Percentiles rank a stretch among this genome's conserved stretches.
Evolutionary conservation across 2,113 vertebrate genomes (phyloP).

Genomic region (Cranoglanis bouderius): DNA sequence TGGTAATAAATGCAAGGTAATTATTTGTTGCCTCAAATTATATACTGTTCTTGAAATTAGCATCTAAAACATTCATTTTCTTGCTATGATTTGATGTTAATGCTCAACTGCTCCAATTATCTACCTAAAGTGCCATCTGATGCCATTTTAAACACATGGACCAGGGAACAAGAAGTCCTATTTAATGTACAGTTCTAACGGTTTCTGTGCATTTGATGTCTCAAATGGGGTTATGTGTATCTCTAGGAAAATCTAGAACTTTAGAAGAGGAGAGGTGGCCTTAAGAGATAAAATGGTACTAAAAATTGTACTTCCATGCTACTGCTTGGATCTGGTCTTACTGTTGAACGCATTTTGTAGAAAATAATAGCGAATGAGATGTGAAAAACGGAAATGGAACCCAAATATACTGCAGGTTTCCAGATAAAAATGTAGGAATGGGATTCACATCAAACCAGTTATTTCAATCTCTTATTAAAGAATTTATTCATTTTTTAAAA

Average conservation of each 20-base stretch:
- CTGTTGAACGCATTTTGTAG: background rate
- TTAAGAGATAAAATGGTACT: background rate
- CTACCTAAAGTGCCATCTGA: background rate
- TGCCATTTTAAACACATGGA: background rate
- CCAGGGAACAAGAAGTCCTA: background rate
- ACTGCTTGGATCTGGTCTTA: background rate
- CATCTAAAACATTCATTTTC: background rate
- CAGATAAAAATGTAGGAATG: background rate
- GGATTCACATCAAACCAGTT: background rate
- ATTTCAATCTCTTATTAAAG: background rate
- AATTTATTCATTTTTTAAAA: background rate
- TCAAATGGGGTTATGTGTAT: background rate
- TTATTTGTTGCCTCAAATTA: slow-evolving; percentile 1
- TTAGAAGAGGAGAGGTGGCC: background rate
- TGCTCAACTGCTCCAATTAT: background rate
- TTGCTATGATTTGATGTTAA: background rate
- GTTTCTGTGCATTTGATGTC: background rate
- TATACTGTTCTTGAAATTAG: background rate
- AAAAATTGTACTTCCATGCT: background rate
- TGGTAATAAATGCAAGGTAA: slow-evolving; percentile 70
- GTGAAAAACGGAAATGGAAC: background rate
- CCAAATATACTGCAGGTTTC: background rate
- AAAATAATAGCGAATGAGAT: background rate
- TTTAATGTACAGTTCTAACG: background rate
- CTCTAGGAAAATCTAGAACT: background rate